Base-by-base conservation (phyloP, 1,140 invertebrate species). In the Elymnias hypermnestra region DNA sequence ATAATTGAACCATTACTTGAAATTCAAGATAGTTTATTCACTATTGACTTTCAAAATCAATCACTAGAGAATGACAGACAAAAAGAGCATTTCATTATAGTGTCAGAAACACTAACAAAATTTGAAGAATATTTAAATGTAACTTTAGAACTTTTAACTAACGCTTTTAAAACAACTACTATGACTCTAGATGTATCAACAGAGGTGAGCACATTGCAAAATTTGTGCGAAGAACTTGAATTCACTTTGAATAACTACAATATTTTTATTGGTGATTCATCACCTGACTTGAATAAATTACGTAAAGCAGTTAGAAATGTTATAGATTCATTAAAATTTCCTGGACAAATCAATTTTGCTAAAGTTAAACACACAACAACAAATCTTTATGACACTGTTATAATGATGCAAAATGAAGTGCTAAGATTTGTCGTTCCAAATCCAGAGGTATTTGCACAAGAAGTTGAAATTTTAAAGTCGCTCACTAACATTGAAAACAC, bases 1-100 rank as follows among this genome's bases (percentile, higher is more conserved):
- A 68, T 86, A 22, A 87, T 85, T 3, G 67, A 86, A 35, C 74
- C 85, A 5, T 64, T 88, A 39, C 63, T 83, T 49, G 77, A 86
- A 45, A 52, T 86, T 5, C 64, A 83, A 9, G 57, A 75, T 53
- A 54, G 64, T 57, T 58, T 88, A 48, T 67, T 65, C 31, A 54
- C 67, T 22, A 51, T 84, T 50, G 68, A 82, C 49, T 51, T 53
- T 25, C 64, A 45, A 46, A 72, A 72, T 57, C 73, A 81, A 67
- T 65, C 70, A 58, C 68, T 62, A 37, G 65, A 81, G 73, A 53
- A 63, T 56, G 57, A 65, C 45, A 46, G 72, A 64, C 57, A 76
- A 57, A 43, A 70, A 43, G 68, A 79, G 37, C 70, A 64, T 59
- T 50, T 72, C 62, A 54, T 67, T 63, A 53, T 59, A 40, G 47